Evolutionary conservation across 2,797 vertebrate species (phyloP).

Genomic region (Enteromius mattozi): DNA sequence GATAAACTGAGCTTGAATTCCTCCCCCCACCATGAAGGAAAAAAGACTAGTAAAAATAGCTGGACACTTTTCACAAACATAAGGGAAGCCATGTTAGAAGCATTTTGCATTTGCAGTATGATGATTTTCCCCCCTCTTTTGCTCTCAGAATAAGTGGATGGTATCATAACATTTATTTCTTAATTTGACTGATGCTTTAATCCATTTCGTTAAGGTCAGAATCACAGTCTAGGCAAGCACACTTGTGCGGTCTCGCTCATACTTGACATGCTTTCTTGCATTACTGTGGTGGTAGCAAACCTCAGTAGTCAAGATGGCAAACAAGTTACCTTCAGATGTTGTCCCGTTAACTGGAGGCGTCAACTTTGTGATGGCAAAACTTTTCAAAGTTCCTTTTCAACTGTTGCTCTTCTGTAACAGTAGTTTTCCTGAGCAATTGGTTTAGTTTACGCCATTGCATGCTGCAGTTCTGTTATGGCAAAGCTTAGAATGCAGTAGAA

Average conservation of each 20-base stretch:
- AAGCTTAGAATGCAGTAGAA: not conserved
- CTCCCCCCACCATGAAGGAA: conserved; percentile 13
- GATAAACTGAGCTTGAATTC: conserved; percentile 30
- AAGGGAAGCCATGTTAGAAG: conserved; percentile 7
- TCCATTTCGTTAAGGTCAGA: not conserved
- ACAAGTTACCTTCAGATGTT: not conserved
- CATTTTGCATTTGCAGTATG: not conserved
- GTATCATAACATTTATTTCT: not conserved
- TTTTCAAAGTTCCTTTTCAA: not conserved
- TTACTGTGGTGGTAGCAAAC: conserved; percentile 6
- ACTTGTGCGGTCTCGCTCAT: not conserved
- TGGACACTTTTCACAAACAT: conserved; percentile 12
- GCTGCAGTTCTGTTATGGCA: not conserved
- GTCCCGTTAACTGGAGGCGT: not conserved
- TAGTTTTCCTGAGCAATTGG: not conserved
- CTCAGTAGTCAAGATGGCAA: not conserved
- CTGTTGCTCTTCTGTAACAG: not conserved
- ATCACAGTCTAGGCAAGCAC: not conserved
- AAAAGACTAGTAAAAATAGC: conserved; percentile 19
- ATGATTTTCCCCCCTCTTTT: not conserved
- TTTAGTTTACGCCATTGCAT: not conserved
- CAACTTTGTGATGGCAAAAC: not conserved
- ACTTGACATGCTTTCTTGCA: conserved; percentile 1
- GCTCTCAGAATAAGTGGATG: not conserved
- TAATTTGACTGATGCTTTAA: not conserved